Evolutionary conservation across 2,797 vertebrate genomes (phyloP).

Genomic region (Coendou prehensilis): DNA sequence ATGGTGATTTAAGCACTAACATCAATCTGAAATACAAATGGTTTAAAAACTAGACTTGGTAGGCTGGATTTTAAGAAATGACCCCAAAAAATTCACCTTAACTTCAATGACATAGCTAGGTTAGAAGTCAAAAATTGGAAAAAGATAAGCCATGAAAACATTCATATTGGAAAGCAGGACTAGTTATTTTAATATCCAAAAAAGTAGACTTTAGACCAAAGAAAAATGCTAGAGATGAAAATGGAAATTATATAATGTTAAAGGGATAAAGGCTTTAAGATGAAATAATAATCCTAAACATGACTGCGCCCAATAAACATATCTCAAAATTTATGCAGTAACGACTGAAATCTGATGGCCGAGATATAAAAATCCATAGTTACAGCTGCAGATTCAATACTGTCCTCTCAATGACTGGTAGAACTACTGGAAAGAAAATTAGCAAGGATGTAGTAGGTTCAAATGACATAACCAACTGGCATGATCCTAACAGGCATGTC

Average conservation of each 20-base stretch:
- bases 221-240: not conserved
- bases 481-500: no score
- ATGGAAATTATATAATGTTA: not conserved
- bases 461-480: not conserved
- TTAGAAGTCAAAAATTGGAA: not conserved
- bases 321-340: not conserved
- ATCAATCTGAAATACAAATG: not conserved
- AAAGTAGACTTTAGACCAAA: not conserved
- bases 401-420: not conserved
- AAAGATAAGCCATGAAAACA: not conserved
- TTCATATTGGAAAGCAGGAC: not conserved
- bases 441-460: not conserved
- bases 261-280: not conserved
- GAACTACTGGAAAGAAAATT: not conserved
- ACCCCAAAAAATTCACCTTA: not conserved
- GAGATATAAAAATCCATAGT: not conserved
- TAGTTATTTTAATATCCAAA: not conserved
- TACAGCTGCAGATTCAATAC: not conserved
- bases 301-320: not conserved
- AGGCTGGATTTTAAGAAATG: not conserved
- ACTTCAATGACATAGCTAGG: not conserved
- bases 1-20: not conserved
- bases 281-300: not conserved
- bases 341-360: not conserved
- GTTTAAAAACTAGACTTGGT: not conserved